Evolutionary conservation across 1,140 invertebrate species (phyloP).

Genomic region (Oreohelix idahoensis): DNA sequence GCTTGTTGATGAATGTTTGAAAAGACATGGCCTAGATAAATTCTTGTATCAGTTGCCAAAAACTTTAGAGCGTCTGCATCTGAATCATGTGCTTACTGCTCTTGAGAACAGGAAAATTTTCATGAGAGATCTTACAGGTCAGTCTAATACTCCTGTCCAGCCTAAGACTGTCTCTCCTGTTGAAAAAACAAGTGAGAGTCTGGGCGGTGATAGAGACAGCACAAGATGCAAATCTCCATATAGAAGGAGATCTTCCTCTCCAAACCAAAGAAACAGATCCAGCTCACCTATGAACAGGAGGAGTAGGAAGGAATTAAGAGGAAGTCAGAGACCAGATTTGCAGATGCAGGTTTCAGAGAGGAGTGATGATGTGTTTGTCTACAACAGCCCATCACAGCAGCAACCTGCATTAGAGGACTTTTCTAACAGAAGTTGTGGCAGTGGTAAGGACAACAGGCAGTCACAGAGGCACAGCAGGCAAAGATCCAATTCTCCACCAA

Average conservation of each 20-base stretch:
- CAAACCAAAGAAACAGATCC: not conserved
- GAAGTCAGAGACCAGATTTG: not conserved
- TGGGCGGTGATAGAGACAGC: not conserved
- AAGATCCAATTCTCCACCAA: not conserved
- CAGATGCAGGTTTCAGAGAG: not conserved
- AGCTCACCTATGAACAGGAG: not conserved
- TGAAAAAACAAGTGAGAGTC: not conserved
- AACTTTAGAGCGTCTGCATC: not conserved
- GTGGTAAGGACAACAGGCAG: not conserved
- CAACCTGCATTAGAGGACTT: not conserved
- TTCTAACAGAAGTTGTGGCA: not conserved
- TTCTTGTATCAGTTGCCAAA: constrained; percentile 10
- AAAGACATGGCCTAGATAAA: constrained; percentile 7
- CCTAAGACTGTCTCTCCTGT: not conserved
- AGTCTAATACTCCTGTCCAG: not conserved
- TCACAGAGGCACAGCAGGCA: not conserved
- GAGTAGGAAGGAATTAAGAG: not conserved
- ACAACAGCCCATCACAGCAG: not conserved
- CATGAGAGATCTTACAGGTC: not conserved
- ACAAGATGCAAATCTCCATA: constrained; percentile 1
- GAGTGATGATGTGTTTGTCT: constrained; percentile 9
- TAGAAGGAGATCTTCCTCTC: not conserved
- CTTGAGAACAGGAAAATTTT: constrained; percentile 21
- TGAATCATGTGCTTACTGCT: constrained; percentile 2
- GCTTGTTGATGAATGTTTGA: constrained; percentile 30